Conservation (phyloP, 2,888 invertebrate species). For the Cartodere bifasciata region DNA sequence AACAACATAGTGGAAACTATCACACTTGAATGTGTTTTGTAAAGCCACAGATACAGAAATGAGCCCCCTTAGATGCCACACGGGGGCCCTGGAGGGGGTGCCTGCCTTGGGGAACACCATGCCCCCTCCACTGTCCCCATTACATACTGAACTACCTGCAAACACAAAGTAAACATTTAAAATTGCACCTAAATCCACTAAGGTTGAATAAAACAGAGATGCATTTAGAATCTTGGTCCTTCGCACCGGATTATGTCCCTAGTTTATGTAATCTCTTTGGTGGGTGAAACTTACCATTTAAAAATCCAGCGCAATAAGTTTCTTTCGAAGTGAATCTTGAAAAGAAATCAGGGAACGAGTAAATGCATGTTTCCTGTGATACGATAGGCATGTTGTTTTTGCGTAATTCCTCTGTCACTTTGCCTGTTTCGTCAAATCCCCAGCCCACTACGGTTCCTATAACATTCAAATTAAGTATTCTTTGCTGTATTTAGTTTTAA, state of each 20-base stretch:
- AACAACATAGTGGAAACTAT: constrained; percentile 46
- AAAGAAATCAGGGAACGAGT: constrained; percentile 46
- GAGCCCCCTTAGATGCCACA: constrained; percentile 36
- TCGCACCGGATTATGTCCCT: too few species aligned
- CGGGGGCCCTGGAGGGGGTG: constrained; percentile 17
- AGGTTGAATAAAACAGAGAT: too few species aligned
- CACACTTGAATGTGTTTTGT: constrained; percentile 44
- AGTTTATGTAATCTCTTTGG: too few species aligned
- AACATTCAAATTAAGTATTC: constrained; percentile 4
- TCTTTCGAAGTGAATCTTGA: constrained; percentile 41
- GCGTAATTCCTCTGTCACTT: constrained; percentile 42
- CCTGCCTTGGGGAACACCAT: constrained; percentile 30
- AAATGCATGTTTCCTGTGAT: constrained; percentile 42
- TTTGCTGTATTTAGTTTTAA: too few species aligned
- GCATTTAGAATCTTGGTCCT: too few species aligned
- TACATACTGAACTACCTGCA: constrained; percentile 44
- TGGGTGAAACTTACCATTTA: constrained; percentile 31
- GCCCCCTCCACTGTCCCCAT: constrained; percentile 35
- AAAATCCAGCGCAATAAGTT: constrained; percentile 36
- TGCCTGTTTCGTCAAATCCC: constrained; percentile 45
- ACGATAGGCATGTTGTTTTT: constrained; percentile 46
- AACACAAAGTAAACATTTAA: not conserved
- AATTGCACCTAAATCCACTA: too few species aligned
- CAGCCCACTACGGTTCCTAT: constrained; percentile 28
- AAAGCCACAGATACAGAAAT: constrained; percentile 46